Evolutionary conservation across 37 sponge, comb jelly and placozoan genomes (phyloP), one percentile per base, ranked within the genome.

Genomic region (Oscarella lobularis): DNA sequence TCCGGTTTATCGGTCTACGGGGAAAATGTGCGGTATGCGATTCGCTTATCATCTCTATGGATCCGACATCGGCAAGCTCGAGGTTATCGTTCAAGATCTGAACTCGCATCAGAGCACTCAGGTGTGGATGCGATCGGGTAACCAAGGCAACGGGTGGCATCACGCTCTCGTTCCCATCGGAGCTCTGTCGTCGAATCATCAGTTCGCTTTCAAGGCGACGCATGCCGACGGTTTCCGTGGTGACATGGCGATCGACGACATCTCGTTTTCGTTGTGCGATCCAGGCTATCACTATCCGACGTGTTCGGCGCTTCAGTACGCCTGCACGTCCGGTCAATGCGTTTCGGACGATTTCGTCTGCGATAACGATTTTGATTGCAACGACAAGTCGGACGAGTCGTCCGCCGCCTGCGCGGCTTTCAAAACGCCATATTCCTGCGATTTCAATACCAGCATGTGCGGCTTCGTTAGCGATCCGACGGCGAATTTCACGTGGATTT

Each of bases 211-310:
- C 31, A 29, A 29, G 5, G 71, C 29, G 4, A 68, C 31, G 4
- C 31, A 4, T 68, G 71, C 29, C 71, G 33, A 4, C 31, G 31
- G 71, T 4, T 68, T 30, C 31, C 6, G 4, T 30, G 71, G 71
- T 14, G 71, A 68, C 71, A 68, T 68, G 6, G 71, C 71, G 6
- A 32, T 68, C 5, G 71, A 68, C 31, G 71, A 68, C 71, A 14
- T 68, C 31, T 4, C 71, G 6, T 14, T 68, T 4, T 35, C 6
- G 5, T 4, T 4, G 4, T 68, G 71, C 31, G 60, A 48, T 48
- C 60, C 60, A 48, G 20, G 60, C 20, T 27, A 48, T n/a, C n/a
- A n/a, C n/a, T n/a, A n/a, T n/a, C n/a, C n/a, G n/a, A 48, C 60
- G 20, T 48, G 60, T 20, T 27, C 14, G 9, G 14, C 60, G 14